Evolutionary conservation across 2,113 vertebrate genomes (phyloP), one percentile per base, ranked within the genome.

Genomic region (Tor tambroides): DNA sequence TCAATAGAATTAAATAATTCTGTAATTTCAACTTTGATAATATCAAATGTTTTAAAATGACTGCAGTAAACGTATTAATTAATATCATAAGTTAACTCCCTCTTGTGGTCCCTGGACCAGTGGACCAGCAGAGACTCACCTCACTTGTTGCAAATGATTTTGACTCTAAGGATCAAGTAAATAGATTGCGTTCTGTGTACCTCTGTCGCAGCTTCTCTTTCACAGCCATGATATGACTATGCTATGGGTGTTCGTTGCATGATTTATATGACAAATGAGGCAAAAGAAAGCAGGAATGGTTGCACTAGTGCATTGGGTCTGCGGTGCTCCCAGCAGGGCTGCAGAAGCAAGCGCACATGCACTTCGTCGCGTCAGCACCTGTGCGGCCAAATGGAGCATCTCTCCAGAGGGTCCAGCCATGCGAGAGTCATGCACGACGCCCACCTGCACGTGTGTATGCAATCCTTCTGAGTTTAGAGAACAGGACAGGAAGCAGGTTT

Each of bases 391-490:
- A 10, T 38, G 30, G 32, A 85, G 28, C 26, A 51, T 59, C 56
- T 81, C 67, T 85, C 49, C 56, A 28, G 78, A 80, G 71, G 17
- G 71, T 26, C 30, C 23, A 54, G 78, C 21, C 85, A 41, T 14
- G 26, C 35, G 12, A 61, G 19, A 5, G 46, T 80, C 77, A 81
- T 54, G 65, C 21, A 2, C 19, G 41, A 61, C 56, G 46, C 49
- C 8, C 30, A 35, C 46, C 63, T 51, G 63, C 38, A 30, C 6
- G 41, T 67, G 80, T 82, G 61, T 14, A 10, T 51, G 63, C 80
- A 69, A 23, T 21, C 17, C 80, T 83, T 83, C 14, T 51, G 41
- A 26, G 59, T 23, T 83, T 49, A 69, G 17, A 83, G 63, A 35
- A 65, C n/a, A 43, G 54, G 23, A 43, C 26, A 83, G 76, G 43